Evolutionary conservation across 2,113 vertebrate species (phyloP).

Genomic region (Mesitornis unicolor): DNA sequence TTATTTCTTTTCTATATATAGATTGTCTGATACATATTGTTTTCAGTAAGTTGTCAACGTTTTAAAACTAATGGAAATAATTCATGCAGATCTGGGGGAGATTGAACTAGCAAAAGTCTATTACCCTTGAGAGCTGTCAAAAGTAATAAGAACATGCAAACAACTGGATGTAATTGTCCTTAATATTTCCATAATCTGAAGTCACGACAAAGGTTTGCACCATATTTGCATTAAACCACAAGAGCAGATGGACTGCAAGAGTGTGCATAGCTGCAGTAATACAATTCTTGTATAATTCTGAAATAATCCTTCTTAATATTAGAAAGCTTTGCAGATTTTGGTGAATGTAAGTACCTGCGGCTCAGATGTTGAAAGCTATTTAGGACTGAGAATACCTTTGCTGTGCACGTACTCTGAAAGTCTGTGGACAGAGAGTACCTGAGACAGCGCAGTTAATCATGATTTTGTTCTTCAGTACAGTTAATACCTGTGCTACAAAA

Average conservation of each 20-base stretch:
- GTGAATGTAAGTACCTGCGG: neutral
- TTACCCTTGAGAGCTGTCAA: neutral
- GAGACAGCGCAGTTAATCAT: neutral
- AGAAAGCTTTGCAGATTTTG: neutral
- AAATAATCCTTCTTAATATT: neutral
- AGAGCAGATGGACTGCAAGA: neutral
- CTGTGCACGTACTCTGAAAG: neutral
- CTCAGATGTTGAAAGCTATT: neutral
- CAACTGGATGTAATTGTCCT: neutral
- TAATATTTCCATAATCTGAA: conserved; percentile 2
- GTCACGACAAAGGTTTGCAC: neutral
- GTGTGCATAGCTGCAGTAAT: neutral
- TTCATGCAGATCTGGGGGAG: neutral
- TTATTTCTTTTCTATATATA: neutral
- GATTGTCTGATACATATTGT: neutral
- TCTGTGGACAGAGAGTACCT: neutral
- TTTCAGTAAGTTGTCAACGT: neutral
- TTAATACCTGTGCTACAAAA: neutral
- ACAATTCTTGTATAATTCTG: too few relatives aligned
- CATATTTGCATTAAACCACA: neutral
- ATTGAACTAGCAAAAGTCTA: neutral
- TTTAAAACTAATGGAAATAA: neutral
- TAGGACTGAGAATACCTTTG: neutral
- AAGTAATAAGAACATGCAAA: neutral
- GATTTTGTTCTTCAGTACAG: neutral